These are phyloP conservation scores for Neoaliturus tenellus DNA, from an alignment of 2,888 invertebrate genomes.

Conservation along the genomic window DNA sequence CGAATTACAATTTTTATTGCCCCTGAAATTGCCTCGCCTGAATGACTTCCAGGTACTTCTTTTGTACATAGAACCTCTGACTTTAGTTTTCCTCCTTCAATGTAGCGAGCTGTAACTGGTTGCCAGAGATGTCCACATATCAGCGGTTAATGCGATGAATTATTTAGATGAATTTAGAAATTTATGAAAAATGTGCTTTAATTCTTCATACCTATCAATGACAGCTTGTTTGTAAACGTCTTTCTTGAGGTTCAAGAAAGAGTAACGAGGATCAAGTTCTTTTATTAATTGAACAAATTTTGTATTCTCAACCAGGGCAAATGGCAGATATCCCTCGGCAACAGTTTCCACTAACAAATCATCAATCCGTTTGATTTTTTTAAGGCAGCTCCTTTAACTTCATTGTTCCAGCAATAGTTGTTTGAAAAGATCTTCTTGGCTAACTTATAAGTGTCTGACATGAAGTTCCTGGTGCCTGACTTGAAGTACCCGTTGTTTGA, in stretches of 20 bases:
- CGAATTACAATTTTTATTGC: not conserved
- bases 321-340: not conserved
- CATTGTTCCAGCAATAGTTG: not conserved
- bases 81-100: not conserved
- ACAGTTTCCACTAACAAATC: not conserved
- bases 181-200: not conserved
- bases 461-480: not conserved
- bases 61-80: not conserved
- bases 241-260: not conserved
- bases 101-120: not conserved
- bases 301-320: not conserved
- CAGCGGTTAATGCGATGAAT: not conserved
- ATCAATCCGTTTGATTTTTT: not conserved
- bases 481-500: too few relatives aligned
- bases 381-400: not conserved
- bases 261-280: not conserved
- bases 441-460: not conserved
- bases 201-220: not conserved
- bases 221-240: not conserved
- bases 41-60: not conserved
- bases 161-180: not conserved
- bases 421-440: not conserved
- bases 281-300: not conserved
- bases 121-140: not conserved
- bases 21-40: not conserved